Conservation (phyloP, 1,140 invertebrate genomes). For the Neuroterus valhalla region DNA sequence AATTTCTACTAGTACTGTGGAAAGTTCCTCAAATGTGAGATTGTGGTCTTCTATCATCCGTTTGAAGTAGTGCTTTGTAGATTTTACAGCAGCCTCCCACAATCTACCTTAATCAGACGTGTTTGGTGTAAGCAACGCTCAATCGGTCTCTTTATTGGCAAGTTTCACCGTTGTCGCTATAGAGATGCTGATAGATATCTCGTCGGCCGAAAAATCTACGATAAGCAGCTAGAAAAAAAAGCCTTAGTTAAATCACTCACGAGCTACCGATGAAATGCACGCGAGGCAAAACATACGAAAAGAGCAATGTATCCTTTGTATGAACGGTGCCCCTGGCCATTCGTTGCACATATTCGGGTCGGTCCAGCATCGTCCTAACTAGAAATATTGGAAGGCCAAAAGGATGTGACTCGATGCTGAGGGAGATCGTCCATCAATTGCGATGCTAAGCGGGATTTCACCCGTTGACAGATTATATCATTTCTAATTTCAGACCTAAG, state of each 20-base stretch:
- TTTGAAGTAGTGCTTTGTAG: too few relatives aligned
- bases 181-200: conserved; percentile 2
- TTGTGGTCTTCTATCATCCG: too few relatives aligned
- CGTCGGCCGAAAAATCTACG: conserved; percentile 24
- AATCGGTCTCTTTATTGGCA: conserved; percentile 35
- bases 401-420: not conserved
- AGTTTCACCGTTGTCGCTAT: conserved; percentile 38
- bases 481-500: conserved; percentile 48
- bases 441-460: too few relatives aligned
- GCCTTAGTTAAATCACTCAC: conserved; percentile 34
- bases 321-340: conserved; percentile 18
- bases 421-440: conserved; percentile 19
- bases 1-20: too few relatives aligned
- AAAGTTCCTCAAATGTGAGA: too few relatives aligned
- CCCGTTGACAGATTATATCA: too few relatives aligned
- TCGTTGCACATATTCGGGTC: not conserved
- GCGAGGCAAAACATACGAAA: conserved; percentile 30
- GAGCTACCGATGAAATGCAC: conserved; percentile 27
- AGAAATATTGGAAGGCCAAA: not conserved
- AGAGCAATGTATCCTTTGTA: conserved; percentile 34
- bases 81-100: too few relatives aligned
- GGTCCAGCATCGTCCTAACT: conserved; percentile 35
- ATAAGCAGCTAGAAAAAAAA: conserved; percentile 34
- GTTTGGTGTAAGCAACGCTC: too few relatives aligned
- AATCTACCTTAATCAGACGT: too few relatives aligned